A percentile compares a stretch with the other conserved stretches of the same genome.
Evolutionary conservation across 2,797 vertebrate species (phyloP).

Genomic region (Artibeus lituratus): DNA sequence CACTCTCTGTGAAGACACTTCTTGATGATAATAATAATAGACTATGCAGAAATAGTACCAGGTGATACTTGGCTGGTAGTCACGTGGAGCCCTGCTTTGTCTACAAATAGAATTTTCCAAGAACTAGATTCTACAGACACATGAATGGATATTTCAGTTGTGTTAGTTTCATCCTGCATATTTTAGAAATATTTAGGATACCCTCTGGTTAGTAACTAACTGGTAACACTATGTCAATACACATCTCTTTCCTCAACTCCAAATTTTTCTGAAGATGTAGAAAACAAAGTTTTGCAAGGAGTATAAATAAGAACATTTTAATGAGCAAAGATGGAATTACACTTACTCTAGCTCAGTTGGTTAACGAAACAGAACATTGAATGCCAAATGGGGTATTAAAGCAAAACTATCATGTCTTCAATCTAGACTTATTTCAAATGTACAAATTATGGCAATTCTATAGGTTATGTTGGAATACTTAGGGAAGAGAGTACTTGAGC

Average conservation of each 20-base stretch:
- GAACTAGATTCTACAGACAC: constrained; percentile 13
- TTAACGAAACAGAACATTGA: constrained; percentile 18
- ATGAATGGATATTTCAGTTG: neutral
- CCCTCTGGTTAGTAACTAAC: neutral
- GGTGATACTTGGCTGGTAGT: constrained; percentile 49
- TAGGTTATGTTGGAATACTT: neutral
- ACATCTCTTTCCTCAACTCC: neutral
- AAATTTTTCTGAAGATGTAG: neutral
- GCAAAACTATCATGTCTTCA: neutral
- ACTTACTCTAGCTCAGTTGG: neutral
- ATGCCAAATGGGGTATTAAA: neutral
- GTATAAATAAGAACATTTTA: neutral
- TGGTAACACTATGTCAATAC: neutral
- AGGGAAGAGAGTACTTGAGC: neutral
- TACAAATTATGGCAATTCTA: neutral
- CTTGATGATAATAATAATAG: constrained; percentile 64
- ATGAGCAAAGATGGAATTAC: constrained; percentile 1
- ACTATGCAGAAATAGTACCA: constrained; percentile 43
- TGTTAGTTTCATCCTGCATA: neutral
- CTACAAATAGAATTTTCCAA: constrained; percentile 44
- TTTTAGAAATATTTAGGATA: constrained; percentile 8
- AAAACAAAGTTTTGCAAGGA: neutral
- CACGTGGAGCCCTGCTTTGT: constrained; percentile 45
- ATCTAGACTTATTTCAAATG: neutral
- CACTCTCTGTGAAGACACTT: constrained; percentile 46